These are phyloP conservation scores for Odocoileus hemionus DNA, from an alignment of 2,113 vertebrate species.

Conservation along the genomic window DNA sequence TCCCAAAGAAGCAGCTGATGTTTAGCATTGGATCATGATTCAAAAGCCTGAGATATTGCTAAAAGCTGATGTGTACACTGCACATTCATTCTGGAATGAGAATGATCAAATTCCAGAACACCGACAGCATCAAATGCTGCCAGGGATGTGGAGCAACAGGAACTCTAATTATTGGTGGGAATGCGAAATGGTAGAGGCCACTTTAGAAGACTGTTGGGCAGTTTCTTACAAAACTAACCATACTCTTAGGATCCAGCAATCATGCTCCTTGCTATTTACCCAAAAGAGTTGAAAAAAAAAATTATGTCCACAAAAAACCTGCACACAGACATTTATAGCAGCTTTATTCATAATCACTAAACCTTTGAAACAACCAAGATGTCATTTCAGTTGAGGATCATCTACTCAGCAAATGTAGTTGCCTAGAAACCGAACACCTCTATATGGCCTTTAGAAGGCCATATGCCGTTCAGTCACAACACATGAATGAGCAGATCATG, in stretches of 20 bases:
- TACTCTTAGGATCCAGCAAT: background rate
- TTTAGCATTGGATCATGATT: background rate
- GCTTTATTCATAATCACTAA: background rate
- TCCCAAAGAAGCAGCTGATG: background rate
- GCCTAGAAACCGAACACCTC: background rate
- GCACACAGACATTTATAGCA: background rate
- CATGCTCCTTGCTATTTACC: background rate
- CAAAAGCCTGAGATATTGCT: background rate
- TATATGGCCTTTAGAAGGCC: too few species aligned
- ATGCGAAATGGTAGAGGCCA: background rate
- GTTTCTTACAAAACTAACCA: background rate
- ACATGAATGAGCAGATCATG: background rate
- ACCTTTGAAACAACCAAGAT: background rate
- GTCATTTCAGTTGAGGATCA: background rate
- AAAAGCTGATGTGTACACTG: background rate
- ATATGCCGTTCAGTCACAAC: background rate
- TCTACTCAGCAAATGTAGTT: background rate
- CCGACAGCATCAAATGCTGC: background rate
- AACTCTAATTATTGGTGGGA: background rate
- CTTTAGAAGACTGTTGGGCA: background rate
- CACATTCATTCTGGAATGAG: background rate
- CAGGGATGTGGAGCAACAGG: background rate
- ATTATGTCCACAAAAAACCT: background rate
- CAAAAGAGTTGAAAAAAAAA: background rate
- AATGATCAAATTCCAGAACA: background rate